Base-by-base conservation (phyloP, 2,113 vertebrate species). In the Takifugu bimaculatus region DNA sequence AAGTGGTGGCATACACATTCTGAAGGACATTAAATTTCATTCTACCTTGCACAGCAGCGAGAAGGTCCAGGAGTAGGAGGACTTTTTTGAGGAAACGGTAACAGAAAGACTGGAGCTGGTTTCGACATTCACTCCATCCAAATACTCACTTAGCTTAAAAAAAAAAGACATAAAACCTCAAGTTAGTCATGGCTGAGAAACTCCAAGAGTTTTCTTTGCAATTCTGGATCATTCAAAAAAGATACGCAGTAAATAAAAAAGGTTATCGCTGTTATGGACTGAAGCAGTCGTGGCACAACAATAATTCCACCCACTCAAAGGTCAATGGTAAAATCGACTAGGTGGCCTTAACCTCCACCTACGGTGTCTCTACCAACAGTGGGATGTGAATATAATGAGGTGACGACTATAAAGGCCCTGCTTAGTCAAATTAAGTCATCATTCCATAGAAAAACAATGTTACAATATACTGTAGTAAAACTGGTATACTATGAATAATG, bases 51-150 rank as follows among this genome's bases (percentile, higher is more conserved):
- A 99, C 58, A 93, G 93, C 81, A 99, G 92, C 74, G 93, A 94
- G 87, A 99, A 99, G 14, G 93, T 96, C 97, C 97, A 99, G 1
- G 91, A 93, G 85, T 97, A 95, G 68, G 93, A 91, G 35, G 95
- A 99, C 55, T 93, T 97, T 91, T 99, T 99, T 91, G 93, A 92
- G 90, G 89, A 93, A 84, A 99, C 96, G 0, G 95, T 98, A 57
- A 99, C 90, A 0, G 94, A 96, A 5, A 98, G 92, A 68, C 92
- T 92, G 26, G 95, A 95, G 68, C 83, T 95, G 84, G 95, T 95
- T 66, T 98, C 94, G 71, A 99, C 92, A 77, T 90, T 90, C 63
- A 99, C 93, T 57, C 97, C 97, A 61, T 99, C 95, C 78, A 99
- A 81, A 89, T 87, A 93, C 84, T 98, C 96, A 80, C 94, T 98